Conservation (phyloP, 2,113 vertebrate species). For the Apodemus sylvaticus region DNA sequence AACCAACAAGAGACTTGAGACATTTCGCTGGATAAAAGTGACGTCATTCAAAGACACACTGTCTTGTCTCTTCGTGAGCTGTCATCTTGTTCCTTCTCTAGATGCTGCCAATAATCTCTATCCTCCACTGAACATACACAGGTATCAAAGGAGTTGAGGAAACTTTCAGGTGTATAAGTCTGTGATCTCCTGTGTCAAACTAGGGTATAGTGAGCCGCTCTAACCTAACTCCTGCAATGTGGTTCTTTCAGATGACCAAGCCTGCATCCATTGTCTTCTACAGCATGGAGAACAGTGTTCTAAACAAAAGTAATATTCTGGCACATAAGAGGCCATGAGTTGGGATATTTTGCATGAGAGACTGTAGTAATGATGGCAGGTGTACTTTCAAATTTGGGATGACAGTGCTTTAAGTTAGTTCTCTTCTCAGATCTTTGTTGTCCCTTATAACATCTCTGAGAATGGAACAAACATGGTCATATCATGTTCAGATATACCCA, state of each 20-base stretch:
- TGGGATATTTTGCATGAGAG: not conserved
- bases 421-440: not conserved
- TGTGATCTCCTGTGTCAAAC: not conserved
- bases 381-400: not conserved
- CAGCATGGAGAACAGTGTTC: not conserved
- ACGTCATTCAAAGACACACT: not conserved
- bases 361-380: not conserved
- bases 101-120: not conserved
- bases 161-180: not conserved
- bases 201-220: not conserved
- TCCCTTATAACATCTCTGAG: not conserved
- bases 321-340: not conserved
- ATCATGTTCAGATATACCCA: accelerated
- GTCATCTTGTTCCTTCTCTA: not conserved
- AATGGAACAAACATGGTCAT: not conserved
- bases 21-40: not conserved
- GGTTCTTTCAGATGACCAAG: not conserved
- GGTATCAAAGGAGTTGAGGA: not conserved
- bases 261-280: not conserved
- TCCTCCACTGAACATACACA: not conserved
- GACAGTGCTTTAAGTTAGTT: not conserved
- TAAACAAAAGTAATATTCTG: not conserved
- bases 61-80: not conserved
- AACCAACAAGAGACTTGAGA: not conserved
- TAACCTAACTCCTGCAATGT: not conserved